A percentile compares a stretch with the other conserved stretches of the same genome.
These are phyloP conservation scores for Diplolepis rosae DNA, from an alignment of 2,888 invertebrate species.

Conservation along the genomic window DNA sequence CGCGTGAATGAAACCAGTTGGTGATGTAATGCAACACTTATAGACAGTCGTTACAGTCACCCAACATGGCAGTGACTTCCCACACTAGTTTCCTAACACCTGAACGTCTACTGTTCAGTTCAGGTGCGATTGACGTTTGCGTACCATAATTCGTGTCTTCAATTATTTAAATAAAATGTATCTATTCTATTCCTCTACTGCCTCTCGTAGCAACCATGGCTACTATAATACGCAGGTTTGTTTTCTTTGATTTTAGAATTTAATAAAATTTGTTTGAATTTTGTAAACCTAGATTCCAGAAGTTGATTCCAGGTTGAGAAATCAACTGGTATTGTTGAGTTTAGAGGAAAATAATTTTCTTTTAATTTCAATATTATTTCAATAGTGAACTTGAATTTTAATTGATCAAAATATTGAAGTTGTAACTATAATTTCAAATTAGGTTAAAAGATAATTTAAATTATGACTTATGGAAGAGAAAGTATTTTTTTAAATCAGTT, in stretches of 20 bases:
- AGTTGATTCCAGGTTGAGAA: background rate
- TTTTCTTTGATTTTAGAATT: background rate
- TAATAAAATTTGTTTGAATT: background rate
- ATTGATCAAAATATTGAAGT: too few species aligned
- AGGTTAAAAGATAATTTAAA: too few species aligned
- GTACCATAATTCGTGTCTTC: background rate
- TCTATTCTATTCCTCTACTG: constrained; percentile 55
- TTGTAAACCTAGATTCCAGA: background rate
- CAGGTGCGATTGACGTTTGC: constrained; percentile 3
- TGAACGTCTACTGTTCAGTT: constrained; percentile 37
- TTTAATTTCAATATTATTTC: background rate
- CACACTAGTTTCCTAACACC: constrained; percentile 48
- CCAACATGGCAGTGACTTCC: constrained; percentile 40
- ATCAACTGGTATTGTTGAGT: too few species aligned
- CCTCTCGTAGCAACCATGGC: constrained; percentile 4
- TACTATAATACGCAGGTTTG: constrained; percentile 12
- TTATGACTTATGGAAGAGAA: too few species aligned
- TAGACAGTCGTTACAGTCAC: constrained; percentile 52
- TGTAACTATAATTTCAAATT: too few species aligned
- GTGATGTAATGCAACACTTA: constrained; percentile 67
- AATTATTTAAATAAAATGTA: constrained; percentile 57
- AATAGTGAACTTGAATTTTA: too few species aligned
- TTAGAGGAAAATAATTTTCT: too few species aligned
- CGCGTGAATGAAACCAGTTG: constrained; percentile 65
- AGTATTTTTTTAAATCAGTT: too few species aligned